Base-by-base conservation (phyloP, 2,888 invertebrate genomes). In the Cephus runcator region DNA sequence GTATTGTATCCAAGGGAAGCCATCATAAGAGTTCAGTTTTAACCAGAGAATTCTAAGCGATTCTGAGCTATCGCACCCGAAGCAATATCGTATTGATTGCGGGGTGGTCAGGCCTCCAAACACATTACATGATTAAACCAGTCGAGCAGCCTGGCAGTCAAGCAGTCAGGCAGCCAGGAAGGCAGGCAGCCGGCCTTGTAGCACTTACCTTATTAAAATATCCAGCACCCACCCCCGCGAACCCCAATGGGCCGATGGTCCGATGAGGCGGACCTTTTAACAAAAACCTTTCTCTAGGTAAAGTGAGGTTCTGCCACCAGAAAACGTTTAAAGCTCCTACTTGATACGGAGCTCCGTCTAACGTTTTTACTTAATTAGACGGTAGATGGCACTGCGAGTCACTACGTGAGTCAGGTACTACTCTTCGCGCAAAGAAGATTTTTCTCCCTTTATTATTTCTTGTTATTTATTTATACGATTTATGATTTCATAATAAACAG, bases 131-230 rank as follows among this genome's bases (percentile, higher is more conserved):
- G 91, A 91, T 91, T 91, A 91, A 90, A 91, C 90, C 88, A 86
- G 87, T 87, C 89, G 87, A 87, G 87, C 87, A 85, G 87, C 85
- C 71, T 73, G 78, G 31, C 73, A n/a, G 40, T 56, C 40, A 40
- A 34, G 77, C 74, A 73, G 74, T 73, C 69, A 56, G 73, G 56
- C 69, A 74, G 76, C 40, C 73, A 56, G 85, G 85, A 85, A 85
- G 82, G 79, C 79, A 86, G 85, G 86, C 86, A 79, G 79, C 78
- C 84, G 88, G 89, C 87, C 90, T 89, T 90, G 88, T 88, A 90
- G 91, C 91, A 91, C 91, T 91, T 91, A 91, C 90, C 90, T 90
- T 91, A 91, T 91, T 91, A 91, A 91, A 91, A 91, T 91, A 91
- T 91, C 89, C 87, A 83, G 85, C 87, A 79, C 81, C 82, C 83